phyloP scores from a whole-genome alignment of 2,797 vertebrate genomes.

The Nothura maculosa region DNA sequence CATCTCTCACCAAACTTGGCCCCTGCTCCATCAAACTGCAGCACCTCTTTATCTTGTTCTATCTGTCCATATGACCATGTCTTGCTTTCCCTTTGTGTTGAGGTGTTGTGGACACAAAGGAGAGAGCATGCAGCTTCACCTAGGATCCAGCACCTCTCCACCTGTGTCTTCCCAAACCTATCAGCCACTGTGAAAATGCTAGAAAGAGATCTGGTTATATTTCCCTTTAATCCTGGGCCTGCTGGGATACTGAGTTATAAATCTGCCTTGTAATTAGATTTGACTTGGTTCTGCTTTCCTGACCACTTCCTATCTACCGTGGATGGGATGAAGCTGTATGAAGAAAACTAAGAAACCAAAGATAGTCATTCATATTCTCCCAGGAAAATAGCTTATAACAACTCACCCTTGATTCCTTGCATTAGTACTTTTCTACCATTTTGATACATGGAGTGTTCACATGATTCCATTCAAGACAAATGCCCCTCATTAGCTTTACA shows the following conservation, averaged over 20 bases:
- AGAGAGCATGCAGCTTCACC: not conserved
- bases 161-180: not conserved
- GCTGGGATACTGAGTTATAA: not conserved
- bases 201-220: not conserved
- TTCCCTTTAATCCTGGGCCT: not conserved
- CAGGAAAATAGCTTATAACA: not conserved
- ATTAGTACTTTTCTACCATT: not conserved
- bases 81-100: not conserved
- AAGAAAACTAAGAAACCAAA: not conserved
- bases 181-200: not conserved
- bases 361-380: too few species aligned
- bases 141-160: not conserved
- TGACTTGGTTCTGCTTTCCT: not conserved
- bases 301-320: not conserved
- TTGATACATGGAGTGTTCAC: not conserved
- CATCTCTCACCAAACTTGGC: too few species aligned
- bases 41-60: not conserved
- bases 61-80: not conserved
- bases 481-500: not conserved
- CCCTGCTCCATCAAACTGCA: too few species aligned
- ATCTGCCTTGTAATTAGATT: not conserved
- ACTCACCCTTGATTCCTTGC: not conserved
- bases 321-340: rapidly evolving
- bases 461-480: not conserved
- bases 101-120: not conserved